Conservation (phyloP, 2,888 invertebrate genomes). For the Diogma glabrata region DNA sequence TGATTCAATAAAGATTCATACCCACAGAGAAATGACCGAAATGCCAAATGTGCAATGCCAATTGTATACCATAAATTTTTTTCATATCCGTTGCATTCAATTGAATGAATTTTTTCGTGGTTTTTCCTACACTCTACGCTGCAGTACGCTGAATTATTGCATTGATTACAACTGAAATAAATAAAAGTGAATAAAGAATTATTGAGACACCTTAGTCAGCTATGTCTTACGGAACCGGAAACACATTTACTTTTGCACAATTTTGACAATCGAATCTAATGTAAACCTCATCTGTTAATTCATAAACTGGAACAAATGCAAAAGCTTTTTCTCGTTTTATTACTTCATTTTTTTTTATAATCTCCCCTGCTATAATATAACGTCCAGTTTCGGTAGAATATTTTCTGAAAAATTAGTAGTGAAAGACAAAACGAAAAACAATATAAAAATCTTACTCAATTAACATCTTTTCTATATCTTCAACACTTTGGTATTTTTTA, state of each 20-base stretch:
- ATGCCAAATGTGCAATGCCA: conserved; percentile 69
- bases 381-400: conserved; percentile 48
- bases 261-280: conserved; percentile 53
- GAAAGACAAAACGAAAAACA: background rate
- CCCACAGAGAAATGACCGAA: conserved; percentile 46
- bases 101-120: conserved; percentile 49
- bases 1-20: conserved; percentile 15
- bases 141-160: conserved; percentile 59
- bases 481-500: background rate
- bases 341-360: conserved; percentile 52
- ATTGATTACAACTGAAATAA: conserved; percentile 41
- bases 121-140: conserved; percentile 45
- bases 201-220: conserved; percentile 34
- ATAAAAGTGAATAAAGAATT: conserved; percentile 33
- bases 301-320: conserved; percentile 56
- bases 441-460: background rate
- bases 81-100: conserved; percentile 58
- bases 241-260: conserved; percentile 50
- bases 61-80: conserved; percentile 52
- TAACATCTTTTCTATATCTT: background rate
- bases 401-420: conserved; percentile 28
- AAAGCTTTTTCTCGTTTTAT: conserved; percentile 73
- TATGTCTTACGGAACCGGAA: conserved; percentile 44
- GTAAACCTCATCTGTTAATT: conserved; percentile 35
- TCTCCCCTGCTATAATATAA: conserved; percentile 48